These are phyloP conservation scores for Micrastur ruficollis DNA, from an alignment of 2,797 vertebrate species.

Conservation along the genomic window DNA sequence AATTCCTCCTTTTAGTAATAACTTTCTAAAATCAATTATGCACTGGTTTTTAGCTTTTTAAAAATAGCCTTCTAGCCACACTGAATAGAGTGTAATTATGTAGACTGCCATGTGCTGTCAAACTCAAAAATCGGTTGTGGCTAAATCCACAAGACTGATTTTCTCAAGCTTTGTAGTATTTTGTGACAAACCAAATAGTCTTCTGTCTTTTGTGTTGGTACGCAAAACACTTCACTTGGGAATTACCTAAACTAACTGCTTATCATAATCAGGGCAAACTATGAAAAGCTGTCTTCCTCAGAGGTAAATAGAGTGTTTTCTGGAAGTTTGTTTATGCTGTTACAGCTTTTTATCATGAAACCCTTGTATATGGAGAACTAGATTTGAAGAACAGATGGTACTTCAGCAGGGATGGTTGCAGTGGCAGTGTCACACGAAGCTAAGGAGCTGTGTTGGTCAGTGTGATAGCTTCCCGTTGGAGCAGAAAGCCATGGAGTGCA, in stretches of 20 bases:
- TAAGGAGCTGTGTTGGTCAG: not conserved
- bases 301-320: not conserved
- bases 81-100: not conserved
- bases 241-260: not conserved
- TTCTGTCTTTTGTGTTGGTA: not conserved
- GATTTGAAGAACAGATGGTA: too few species aligned
- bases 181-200: not conserved
- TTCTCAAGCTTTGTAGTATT: not conserved
- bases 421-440: not conserved
- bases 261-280: not conserved
- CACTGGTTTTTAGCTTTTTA: not conserved
- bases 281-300: not conserved
- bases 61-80: not conserved
- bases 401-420: not conserved
- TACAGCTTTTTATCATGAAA: not conserved
- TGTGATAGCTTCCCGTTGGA: not conserved
- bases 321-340: not conserved
- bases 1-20: not conserved
- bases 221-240: not conserved
- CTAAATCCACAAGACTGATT: not conserved
- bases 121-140: not conserved
- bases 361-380: not conserved
- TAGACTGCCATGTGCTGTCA: not conserved
- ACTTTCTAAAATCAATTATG: not conserved
- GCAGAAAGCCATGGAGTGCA: not conserved